Percentiles rank a stretch among this genome's conserved stretches.
These are phyloP conservation scores for Amphipyra berbera DNA, from an alignment of 2,888 invertebrate genomes.

Conservation along the genomic window DNA sequence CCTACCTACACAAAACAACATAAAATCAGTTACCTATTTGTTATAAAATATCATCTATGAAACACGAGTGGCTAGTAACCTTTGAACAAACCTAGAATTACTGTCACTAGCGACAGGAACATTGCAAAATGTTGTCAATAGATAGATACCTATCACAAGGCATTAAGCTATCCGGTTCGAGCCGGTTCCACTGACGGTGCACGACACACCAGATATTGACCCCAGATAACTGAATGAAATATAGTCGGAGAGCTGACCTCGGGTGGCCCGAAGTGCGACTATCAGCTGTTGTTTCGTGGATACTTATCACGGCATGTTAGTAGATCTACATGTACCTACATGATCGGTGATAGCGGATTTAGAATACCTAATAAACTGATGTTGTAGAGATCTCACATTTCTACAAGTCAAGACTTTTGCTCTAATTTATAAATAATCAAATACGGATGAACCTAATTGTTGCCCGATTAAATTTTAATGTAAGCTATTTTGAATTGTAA, in stretches of 20 bases:
- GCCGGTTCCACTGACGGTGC: conserved; percentile 42
- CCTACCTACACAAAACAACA: too few relatives aligned
- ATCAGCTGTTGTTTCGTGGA: conserved; percentile 55
- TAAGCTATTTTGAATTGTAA: too few relatives aligned
- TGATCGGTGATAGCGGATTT: conserved; percentile 3
- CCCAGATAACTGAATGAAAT: conserved; percentile 55
- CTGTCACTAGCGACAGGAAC: background rate
- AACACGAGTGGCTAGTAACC: background rate
- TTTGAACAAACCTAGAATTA: conserved; percentile 3
- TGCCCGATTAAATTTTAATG: too few relatives aligned
- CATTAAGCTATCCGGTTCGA: conserved; percentile 27
- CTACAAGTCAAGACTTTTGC: too few relatives aligned
- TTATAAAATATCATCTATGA: too few relatives aligned
- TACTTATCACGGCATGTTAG: conserved; percentile 37
- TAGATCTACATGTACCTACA: conserved; percentile 14
- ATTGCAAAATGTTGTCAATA: conserved; percentile 16
- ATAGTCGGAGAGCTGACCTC: conserved; percentile 46
- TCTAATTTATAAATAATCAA: too few relatives aligned
- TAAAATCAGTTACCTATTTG: too few relatives aligned
- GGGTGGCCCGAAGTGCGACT: conserved; percentile 28
- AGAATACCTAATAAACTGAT: background rate
- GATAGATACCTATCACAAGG: conserved; percentile 8
- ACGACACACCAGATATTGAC: conserved; percentile 41
- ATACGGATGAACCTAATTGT: too few relatives aligned
- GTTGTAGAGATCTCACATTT: background rate